phyloP scores from a whole-genome alignment of 92 coral and sea anemone species.

The Siderastrea radians region DNA sequence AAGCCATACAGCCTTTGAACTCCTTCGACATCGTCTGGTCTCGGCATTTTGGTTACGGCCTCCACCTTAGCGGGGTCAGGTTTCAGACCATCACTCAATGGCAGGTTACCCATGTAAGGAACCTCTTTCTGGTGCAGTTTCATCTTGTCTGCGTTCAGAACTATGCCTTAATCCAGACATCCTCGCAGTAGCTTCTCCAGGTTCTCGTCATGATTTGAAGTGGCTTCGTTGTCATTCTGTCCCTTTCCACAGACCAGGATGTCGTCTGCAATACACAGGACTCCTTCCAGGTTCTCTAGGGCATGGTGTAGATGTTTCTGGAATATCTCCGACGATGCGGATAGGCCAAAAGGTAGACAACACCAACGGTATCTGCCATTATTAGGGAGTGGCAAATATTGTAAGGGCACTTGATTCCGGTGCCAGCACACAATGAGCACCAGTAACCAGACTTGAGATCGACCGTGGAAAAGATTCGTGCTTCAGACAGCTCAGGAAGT shows the following conservation, averaged over 20 bases:
- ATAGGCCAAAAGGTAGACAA: no score
- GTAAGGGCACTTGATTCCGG: no score
- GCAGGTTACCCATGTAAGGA: conserved; percentile 57
- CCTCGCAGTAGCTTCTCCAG: conserved; percentile 39
- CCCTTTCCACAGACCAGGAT: no score
- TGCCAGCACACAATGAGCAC: conserved; percentile 64
- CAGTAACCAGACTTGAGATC: conserved; percentile 61
- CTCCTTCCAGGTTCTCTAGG: no score
- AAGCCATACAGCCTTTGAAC: conserved; percentile 37
- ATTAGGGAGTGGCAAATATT: conserved; percentile 40
- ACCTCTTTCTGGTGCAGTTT: conserved; percentile 48
- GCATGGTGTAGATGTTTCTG: no score
- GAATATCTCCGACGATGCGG: no score
- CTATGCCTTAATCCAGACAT: conserved; percentile 55
- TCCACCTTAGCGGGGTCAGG: conserved; percentile 36
- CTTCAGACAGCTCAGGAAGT: no score
- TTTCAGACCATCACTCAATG: conserved; percentile 38
- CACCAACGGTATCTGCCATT: no score
- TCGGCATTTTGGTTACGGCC: conserved; percentile 60
- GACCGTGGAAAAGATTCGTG: conserved; percentile 34
- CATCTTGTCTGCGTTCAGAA: conserved; percentile 56
- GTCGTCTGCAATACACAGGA: no score
- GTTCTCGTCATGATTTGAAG: conserved; percentile 39
- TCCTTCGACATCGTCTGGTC: conserved; percentile 48
- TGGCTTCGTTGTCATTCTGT: no score